Evolutionary conservation across 2,888 invertebrate species (phyloP).

Genomic region (Melangyna quadrimaculata): DNA sequence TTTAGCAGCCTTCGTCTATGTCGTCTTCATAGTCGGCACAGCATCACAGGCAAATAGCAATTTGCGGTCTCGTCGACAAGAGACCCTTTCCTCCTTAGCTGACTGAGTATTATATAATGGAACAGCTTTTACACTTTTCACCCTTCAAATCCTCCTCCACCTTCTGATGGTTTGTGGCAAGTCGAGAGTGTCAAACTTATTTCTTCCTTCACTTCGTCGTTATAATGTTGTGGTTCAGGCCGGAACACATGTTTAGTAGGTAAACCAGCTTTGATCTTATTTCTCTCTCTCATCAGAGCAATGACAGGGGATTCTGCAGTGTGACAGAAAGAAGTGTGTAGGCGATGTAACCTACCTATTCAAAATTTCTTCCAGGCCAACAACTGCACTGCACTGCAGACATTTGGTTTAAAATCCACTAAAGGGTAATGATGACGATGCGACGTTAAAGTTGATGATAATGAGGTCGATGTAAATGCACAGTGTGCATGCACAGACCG

Average conservation of each 20-base stretch:
- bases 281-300: not conserved
- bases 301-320: not conserved
- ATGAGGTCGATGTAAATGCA: constrained; percentile 31
- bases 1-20: not conserved
- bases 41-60: constrained; percentile 30
- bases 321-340: not conserved
- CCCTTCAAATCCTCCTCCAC: not conserved
- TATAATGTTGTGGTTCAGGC: not conserved
- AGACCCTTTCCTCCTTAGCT: not conserved
- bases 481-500: no score
- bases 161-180: not conserved
- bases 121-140: not conserved
- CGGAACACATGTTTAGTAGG: constrained; percentile 2
- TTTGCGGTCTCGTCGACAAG: constrained; percentile 45
- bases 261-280: constrained; percentile 44
- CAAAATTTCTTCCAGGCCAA: not conserved
- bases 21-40: not conserved
- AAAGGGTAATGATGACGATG: not conserved
- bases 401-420: constrained; percentile 30
- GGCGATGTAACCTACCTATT: constrained; percentile 6
- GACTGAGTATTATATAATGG: no score
- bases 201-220: constrained; percentile 6
- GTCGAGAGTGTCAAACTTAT: constrained; percentile 39
- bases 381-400: constrained; percentile 38
- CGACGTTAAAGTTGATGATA: constrained; percentile 22